These are phyloP conservation scores for Halcyon smyrnensis DNA, from an alignment of 2,797 vertebrate genomes.

Conservation along the genomic window DNA sequence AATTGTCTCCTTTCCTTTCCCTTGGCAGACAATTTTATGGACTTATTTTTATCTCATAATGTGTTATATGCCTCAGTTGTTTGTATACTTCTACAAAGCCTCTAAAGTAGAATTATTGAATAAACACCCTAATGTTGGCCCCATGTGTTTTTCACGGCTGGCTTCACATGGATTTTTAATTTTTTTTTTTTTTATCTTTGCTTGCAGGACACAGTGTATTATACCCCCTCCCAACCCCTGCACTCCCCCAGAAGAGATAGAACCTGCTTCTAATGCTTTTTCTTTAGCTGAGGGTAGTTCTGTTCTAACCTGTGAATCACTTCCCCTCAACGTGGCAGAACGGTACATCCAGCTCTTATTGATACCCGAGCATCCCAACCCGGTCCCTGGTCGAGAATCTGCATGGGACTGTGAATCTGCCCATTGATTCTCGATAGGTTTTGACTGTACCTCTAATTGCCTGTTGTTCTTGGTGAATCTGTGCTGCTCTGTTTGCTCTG, in stretches of 20 bases:
- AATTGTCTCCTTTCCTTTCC: neutral
- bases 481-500: slow-evolving; percentile 27
- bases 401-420: neutral
- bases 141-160: neutral
- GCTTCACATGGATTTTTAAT: neutral
- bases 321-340: neutral
- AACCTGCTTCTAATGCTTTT: neutral
- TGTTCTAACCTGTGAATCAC: neutral
- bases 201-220: neutral
- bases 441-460: slow-evolving; percentile 25
- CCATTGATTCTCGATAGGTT: neutral
- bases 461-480: neutral
- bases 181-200: neutral
- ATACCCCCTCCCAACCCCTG: neutral
- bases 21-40: neutral
- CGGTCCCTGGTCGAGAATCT: neutral
- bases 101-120: slow-evolving; percentile 33
- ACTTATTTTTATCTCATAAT: slow-evolving; percentile 11
- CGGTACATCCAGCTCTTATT: neutral
- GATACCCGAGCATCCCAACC: neutral
- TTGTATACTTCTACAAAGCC: slow-evolving; percentile 7
- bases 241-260: neutral
- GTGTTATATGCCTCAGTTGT: slow-evolving; percentile 23
- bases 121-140: neutral
- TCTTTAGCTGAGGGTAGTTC: neutral